These are phyloP conservation scores for Alexandromys fortis DNA, from an alignment of 2,113 vertebrate genomes.

Conservation along the genomic window DNA sequence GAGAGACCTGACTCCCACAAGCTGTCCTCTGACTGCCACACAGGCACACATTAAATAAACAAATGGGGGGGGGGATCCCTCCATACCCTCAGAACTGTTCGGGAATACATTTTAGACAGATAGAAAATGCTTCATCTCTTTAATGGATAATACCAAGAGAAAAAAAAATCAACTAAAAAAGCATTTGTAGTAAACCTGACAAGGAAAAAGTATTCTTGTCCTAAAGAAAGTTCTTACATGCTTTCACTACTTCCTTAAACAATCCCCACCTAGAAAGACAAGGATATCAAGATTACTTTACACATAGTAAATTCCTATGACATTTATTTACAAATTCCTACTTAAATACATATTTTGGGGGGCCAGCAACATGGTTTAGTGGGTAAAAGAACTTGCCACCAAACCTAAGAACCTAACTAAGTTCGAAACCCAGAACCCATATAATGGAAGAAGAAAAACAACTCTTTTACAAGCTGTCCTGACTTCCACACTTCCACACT, in stretches of 20 bases:
- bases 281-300: neutral
- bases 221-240: neutral
- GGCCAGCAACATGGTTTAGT: neutral
- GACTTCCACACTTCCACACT: neutral
- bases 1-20: neutral
- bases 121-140: neutral
- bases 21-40: neutral
- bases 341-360: neutral
- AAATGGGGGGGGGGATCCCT: fast-evolving
- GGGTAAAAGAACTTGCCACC: neutral
- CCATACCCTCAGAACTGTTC: neutral
- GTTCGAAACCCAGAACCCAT: neutral
- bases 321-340: neutral
- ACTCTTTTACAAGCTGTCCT: neutral
- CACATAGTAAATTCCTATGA: neutral
- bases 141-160: neutral
- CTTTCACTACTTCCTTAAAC: neutral
- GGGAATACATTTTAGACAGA: neutral
- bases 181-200: neutral
- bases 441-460: neutral
- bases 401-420: neutral
- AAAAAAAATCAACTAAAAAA: neutral
- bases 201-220: neutral
- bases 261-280: neutral
- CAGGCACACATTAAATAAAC: neutral